Percentiles rank a stretch among this genome's conserved stretches.
phyloP scores from a whole-genome alignment of 2,797 vertebrate genomes.

The Rhinogobio ventralis region DNA sequence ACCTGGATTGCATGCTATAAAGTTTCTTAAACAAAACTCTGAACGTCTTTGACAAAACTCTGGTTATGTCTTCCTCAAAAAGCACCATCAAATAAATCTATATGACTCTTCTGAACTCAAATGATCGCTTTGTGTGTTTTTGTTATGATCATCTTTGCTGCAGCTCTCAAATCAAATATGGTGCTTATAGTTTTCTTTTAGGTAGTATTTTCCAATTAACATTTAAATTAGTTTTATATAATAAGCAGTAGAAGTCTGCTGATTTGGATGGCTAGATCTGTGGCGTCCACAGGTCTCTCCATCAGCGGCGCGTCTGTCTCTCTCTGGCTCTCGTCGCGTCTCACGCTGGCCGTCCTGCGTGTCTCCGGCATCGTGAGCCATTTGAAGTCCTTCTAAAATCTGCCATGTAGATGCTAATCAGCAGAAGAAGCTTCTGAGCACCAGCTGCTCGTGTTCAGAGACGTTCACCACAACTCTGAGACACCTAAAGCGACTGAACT shows the following conservation, averaged over 20 bases:
- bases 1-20: not conserved
- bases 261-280: not conserved
- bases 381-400: conserved; percentile 81
- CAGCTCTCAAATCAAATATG: not conserved
- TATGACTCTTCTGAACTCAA: not conserved
- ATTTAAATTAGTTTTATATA: not conserved
- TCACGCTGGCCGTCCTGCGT: conserved; percentile 75
- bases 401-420: conserved; percentile 79
- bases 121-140: not conserved
- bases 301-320: conserved; percentile 66
- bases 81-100: not conserved
- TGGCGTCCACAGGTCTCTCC: not conserved
- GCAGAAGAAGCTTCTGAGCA: conserved; percentile 79
- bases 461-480: conserved; percentile 35
- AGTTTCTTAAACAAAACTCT: not conserved
- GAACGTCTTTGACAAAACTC: not conserved
- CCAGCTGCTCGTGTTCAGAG: conserved; percentile 74
- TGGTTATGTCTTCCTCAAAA: not conserved
- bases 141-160: not conserved
- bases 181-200: not conserved
- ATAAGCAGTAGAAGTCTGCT: not conserved
- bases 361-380: conserved; percentile 76
- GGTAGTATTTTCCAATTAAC: not conserved
- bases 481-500: conserved; percentile 23
- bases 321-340: conserved; percentile 72